Conservation (phyloP, 2,888 invertebrate genomes). For the Formica aserva region DNA sequence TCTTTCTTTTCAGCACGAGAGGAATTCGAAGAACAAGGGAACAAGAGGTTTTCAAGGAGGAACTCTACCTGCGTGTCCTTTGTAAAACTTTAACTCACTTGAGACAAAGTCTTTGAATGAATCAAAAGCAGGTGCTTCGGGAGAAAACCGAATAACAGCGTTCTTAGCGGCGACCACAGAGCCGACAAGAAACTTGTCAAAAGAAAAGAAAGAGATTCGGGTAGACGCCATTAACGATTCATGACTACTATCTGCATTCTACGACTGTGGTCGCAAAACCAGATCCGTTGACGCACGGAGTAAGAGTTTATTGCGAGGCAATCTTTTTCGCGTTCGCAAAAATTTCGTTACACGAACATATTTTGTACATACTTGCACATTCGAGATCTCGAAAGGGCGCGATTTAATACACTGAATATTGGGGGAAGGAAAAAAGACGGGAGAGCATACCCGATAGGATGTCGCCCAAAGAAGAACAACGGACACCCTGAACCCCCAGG, state of each 20-base stretch:
- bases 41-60: slow-evolving; percentile 63
- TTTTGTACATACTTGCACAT: neutral
- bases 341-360: slow-evolving; percentile 14
- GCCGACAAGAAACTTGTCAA: slow-evolving; percentile 44
- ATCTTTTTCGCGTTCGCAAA: neutral
- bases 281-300: slow-evolving; percentile 58
- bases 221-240: slow-evolving; percentile 68
- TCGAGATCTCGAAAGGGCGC: slow-evolving; percentile 73
- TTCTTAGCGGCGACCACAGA: slow-evolving; percentile 46
- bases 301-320: slow-evolving; percentile 64
- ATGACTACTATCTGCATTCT: slow-evolving; percentile 60
- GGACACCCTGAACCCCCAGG: slow-evolving; percentile 54
- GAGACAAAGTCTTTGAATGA: slow-evolving; percentile 71
- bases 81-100: slow-evolving; percentile 74
- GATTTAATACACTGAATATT: slow-evolving; percentile 82
- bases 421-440: slow-evolving; percentile 64
- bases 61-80: slow-evolving; percentile 70
- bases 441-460: slow-evolving; percentile 70
- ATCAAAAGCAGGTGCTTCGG: slow-evolving; percentile 63
- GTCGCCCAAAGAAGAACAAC: slow-evolving; percentile 70
- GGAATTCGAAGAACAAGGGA: slow-evolving; percentile 68
- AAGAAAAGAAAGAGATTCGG: slow-evolving; percentile 49
- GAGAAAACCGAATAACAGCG: slow-evolving; percentile 51
- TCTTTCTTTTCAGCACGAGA: slow-evolving; percentile 51
- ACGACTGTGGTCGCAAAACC: slow-evolving; percentile 18